Evolutionary conservation across 2,888 invertebrate genomes (phyloP).

Genomic region (Phaedon cochleariae): DNA sequence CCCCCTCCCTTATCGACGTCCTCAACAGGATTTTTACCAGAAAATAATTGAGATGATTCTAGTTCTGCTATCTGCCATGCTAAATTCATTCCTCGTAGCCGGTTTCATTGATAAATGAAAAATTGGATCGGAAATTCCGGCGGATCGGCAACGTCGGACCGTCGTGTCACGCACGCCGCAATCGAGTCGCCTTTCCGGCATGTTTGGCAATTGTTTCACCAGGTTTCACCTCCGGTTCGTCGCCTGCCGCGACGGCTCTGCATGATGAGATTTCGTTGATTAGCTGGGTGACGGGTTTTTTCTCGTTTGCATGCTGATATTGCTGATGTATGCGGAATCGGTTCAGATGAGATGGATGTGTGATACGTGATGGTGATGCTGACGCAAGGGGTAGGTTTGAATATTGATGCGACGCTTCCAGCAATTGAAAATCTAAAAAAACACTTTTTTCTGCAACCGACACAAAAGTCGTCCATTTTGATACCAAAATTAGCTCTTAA

Average conservation of each 20-base stretch:
- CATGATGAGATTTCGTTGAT: slow-evolving; percentile 28
- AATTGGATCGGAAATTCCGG: background rate
- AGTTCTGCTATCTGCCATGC: no score
- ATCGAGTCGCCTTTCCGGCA: slow-evolving; percentile 25
- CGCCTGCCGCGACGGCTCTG: slow-evolving; percentile 9
- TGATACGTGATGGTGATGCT: background rate
- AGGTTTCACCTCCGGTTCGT: background rate
- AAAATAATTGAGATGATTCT: no score
- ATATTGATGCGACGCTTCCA: background rate
- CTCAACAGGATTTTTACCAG: no score
- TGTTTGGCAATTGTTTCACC: slow-evolving; percentile 7
- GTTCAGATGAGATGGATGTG: background rate
- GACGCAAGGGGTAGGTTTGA: background rate
- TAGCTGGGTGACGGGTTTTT: slow-evolving; percentile 12
- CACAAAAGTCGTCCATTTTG: no score
- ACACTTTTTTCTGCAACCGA: background rate
- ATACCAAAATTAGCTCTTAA: no score
- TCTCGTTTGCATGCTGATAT: slow-evolving; percentile 5
- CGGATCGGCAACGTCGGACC: slow-evolving; percentile 17
- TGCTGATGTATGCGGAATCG: slow-evolving; percentile 11
- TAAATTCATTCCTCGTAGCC: no score
- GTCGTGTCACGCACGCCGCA: slow-evolving; percentile 16
- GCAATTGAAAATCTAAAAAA: background rate
- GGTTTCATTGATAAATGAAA: no score
- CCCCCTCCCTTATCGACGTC: no score